These are phyloP conservation scores for Galeopterus variegatus DNA, from an alignment of 2,113 vertebrate genomes.

Conservation along the genomic window DNA sequence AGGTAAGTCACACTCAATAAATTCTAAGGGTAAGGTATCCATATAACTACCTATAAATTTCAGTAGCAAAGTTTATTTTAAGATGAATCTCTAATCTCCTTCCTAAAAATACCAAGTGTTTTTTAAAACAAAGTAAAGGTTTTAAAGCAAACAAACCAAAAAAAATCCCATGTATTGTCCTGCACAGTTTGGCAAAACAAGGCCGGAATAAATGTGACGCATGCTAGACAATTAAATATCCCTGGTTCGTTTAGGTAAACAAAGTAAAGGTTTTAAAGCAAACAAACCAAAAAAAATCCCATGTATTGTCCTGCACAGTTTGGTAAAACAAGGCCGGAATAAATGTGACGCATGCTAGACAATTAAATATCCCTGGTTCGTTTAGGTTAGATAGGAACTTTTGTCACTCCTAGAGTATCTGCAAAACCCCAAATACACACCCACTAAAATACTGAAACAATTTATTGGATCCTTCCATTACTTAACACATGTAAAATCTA, in stretches of 20 bases:
- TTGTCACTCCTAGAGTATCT: neutral
- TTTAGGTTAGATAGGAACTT: neutral
- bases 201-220: neutral
- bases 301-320: neutral
- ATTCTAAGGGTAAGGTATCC: neutral
- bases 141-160: neutral
- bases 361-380: neutral
- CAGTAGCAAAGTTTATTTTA: neutral
- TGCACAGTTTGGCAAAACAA: neutral
- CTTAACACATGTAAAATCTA: neutral
- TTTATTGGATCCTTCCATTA: neutral
- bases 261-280: neutral
- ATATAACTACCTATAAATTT: neutral
- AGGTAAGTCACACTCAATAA: conserved; percentile 22
- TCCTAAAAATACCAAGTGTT: neutral
- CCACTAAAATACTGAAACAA: conserved; percentile 3
- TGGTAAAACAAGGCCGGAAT: neutral
- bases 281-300: neutral
- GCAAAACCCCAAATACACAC: neutral
- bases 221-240: neutral
- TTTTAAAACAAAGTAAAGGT: neutral
- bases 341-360: neutral
- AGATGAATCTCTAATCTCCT: neutral
- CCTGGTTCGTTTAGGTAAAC: neutral
- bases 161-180: neutral